Evolutionary conservation across 2,888 invertebrate genomes (phyloP).

Genomic region (Gymnoscelis rufifasciata): DNA sequence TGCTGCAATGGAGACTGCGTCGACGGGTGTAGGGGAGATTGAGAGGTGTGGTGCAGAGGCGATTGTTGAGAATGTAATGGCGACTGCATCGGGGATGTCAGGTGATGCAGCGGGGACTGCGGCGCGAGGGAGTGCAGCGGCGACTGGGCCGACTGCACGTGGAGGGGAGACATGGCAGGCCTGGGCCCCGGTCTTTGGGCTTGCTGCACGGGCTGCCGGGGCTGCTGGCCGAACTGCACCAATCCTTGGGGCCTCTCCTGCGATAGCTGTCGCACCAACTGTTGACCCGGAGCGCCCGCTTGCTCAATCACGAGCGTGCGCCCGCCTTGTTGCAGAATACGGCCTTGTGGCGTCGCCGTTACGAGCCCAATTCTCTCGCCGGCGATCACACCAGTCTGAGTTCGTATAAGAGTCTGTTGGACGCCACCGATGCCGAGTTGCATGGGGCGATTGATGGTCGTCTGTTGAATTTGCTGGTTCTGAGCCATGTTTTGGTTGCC

Average conservation of each 20-base stretch:
- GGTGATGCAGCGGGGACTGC: conserved; percentile 38
- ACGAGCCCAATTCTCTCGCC: conserved; percentile 65
- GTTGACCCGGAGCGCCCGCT: conserved; percentile 53
- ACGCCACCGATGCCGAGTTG: conserved; percentile 61
- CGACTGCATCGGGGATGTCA: conserved; percentile 51
- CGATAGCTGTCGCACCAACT: conserved; percentile 58
- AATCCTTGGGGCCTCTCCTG: conserved; percentile 41
- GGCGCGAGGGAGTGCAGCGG: conserved; percentile 40
- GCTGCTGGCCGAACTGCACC: conserved; percentile 62
- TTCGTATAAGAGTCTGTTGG: conserved; percentile 61
- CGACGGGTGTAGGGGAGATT: conserved; percentile 49
- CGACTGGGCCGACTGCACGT: conserved; percentile 52
- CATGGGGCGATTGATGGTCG: conserved; percentile 65
- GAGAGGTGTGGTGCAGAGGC: conserved; percentile 46
- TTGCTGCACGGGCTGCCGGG: conserved; percentile 16
- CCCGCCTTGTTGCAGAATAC: conserved; percentile 43
- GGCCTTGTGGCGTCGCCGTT: conserved; percentile 45
- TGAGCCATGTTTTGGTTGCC: conserved; percentile 71
- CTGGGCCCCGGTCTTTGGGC: conserved; percentile 39
- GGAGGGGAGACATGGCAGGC: conserved; percentile 62
- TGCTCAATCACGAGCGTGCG: conserved; percentile 70
- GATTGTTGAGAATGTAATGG: conserved; percentile 52
- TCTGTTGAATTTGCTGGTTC: conserved; percentile 66
- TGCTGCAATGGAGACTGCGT: conserved; percentile 51
- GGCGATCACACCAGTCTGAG: conserved; percentile 58